These are phyloP conservation scores for Laothoe populi DNA, from an alignment of 2,888 invertebrate genomes.

Conservation along the genomic window DNA sequence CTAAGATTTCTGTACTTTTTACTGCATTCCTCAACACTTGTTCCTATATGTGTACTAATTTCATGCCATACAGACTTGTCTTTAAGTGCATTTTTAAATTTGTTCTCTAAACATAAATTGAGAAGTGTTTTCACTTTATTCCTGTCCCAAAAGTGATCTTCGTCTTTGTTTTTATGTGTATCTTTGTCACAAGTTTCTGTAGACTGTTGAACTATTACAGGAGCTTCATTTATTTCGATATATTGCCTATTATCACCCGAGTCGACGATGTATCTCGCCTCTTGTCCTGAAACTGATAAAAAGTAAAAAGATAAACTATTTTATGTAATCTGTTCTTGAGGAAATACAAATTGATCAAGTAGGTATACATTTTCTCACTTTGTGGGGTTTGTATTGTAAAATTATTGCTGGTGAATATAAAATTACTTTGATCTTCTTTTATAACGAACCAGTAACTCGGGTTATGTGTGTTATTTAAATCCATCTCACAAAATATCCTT, in stretches of 20 bases:
- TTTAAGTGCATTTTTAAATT: conserved; percentile 52
- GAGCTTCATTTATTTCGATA: conserved; percentile 59
- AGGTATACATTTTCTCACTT: conserved; percentile 47
- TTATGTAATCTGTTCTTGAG: too few relatives aligned
- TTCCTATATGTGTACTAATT: conserved; percentile 61
- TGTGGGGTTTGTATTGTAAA: conserved; percentile 70
- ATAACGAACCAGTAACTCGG: conserved; percentile 79
- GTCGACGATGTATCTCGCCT: conserved; percentile 65
- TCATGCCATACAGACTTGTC: conserved; percentile 65
- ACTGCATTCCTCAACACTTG: conserved; percentile 65
- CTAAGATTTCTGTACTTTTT: conserved; percentile 71
- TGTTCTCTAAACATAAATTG: conserved; percentile 63
- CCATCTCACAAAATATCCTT: conserved; percentile 49
- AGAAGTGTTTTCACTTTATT: conserved; percentile 68
- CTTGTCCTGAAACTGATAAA: conserved; percentile 61
- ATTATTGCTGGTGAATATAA: conserved; percentile 73
- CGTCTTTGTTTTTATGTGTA: conserved; percentile 47
- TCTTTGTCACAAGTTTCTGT: conserved; percentile 47
- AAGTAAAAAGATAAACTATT: neutral
- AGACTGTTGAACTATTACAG: conserved; percentile 44
- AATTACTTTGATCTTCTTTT: conserved; percentile 76
- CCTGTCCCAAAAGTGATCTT: conserved; percentile 70
- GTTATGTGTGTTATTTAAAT: conserved; percentile 64
- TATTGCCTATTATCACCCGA: conserved; percentile 62
- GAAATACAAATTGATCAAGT: too few relatives aligned